These are phyloP conservation scores for Amblyraja radiata DNA, from an alignment of 2,797 vertebrate species.

Conservation along the genomic window DNA sequence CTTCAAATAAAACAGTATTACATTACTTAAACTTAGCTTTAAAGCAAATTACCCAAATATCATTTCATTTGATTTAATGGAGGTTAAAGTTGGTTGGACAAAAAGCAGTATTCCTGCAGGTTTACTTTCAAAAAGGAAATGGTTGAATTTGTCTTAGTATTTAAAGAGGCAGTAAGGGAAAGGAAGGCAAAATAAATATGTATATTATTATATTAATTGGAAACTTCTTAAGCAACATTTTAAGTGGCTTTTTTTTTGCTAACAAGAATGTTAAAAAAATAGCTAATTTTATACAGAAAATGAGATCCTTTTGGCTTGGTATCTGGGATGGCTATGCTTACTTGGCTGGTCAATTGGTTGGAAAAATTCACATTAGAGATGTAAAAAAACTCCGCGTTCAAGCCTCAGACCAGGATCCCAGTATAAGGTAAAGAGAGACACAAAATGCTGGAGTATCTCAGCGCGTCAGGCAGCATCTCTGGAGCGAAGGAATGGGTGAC, in stretches of 20 bases:
- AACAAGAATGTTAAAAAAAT: background rate
- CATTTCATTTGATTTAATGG: background rate
- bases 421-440: too few relatives aligned
- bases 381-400: background rate
- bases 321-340: too few relatives aligned
- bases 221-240: background rate
- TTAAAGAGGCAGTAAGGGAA: background rate
- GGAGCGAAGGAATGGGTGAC: too few relatives aligned
- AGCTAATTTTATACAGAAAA: background rate
- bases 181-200: background rate
- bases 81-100: background rate
- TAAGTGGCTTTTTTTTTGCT: background rate
- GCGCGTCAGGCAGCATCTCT: too few relatives aligned
- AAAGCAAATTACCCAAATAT: background rate
- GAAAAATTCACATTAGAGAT: too few relatives aligned
- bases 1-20: conserved; percentile 51
- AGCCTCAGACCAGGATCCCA: background rate
- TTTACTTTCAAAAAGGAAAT: background rate
- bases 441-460: too few relatives aligned
- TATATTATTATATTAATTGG: background rate
- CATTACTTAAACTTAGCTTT: background rate
- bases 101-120: background rate
- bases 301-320: background rate
- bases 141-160: background rate
- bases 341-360: background rate